Evolutionary conservation across 37 sponge, comb jelly and placozoan species (phyloP).

Genomic region (Aplysina aerophoba): DNA sequence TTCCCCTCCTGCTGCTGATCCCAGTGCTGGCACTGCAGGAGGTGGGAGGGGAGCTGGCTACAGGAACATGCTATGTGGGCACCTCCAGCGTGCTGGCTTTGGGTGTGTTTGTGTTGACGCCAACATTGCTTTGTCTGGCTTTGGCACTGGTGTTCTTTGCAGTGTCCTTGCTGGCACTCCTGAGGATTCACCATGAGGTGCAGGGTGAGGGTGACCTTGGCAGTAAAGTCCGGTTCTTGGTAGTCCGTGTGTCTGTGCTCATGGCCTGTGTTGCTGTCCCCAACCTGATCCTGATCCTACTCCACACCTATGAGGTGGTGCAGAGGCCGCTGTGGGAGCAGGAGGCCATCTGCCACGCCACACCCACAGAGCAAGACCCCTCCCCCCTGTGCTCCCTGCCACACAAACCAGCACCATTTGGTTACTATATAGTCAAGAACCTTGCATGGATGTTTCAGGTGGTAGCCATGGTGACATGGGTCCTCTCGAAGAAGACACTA

Average conservation of each 20-base stretch:
- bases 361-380: not conserved
- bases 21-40: constrained; percentile 53
- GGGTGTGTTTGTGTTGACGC: constrained; percentile 72
- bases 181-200: constrained; percentile 60
- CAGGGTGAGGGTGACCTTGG: constrained; percentile 53
- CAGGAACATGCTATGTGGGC: constrained; percentile 81
- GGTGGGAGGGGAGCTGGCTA: constrained; percentile 80
- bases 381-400: not conserved
- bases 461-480: not conserved
- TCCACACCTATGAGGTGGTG: constrained; percentile 57
- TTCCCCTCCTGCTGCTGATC: constrained; percentile 71
- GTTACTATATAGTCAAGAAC: not conserved
- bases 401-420: not conserved
- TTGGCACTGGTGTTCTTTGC: constrained; percentile 61
- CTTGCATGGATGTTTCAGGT: not conserved
- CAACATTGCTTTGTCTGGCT: constrained; percentile 51
- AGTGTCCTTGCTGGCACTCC: constrained; percentile 68
- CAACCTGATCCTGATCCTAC: constrained; percentile 61
- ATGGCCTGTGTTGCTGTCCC: constrained; percentile 73
- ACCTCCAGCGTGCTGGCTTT: constrained; percentile 44
- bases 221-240: constrained; percentile 64
- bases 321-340: constrained; percentile 58
- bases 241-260: constrained; percentile 77
- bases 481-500: not conserved
- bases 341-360: not conserved